Conservation (phyloP, 2,113 vertebrate species). For the Acanthochromis polyacanthus region DNA sequence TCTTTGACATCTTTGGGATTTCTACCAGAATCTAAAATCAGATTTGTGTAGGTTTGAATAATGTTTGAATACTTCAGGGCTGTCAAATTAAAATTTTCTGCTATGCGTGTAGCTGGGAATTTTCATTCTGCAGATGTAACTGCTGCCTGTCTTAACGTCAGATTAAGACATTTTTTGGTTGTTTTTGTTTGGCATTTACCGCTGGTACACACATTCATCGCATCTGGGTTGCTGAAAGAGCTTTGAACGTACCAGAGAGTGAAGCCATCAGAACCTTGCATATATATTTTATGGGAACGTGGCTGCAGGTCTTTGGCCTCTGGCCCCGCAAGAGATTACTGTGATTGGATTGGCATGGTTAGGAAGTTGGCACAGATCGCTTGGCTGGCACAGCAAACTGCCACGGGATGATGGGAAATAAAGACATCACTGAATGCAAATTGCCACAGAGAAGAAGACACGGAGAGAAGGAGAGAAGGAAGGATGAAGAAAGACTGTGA, state of each 20-base stretch:
- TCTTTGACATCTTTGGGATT: neutral
- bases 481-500: neutral
- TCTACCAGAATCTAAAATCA: too few species aligned
- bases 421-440: conserved; percentile 76
- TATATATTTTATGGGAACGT: conserved; percentile 40
- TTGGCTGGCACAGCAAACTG: conserved; percentile 51
- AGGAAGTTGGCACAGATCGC: conserved; percentile 55
- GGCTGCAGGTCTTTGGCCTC: conserved; percentile 60
- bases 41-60: neutral
- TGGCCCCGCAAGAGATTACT: conserved; percentile 65
- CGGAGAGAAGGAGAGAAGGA: neutral
- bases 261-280: conserved; percentile 7
- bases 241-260: neutral
- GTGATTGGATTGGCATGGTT: conserved; percentile 74
- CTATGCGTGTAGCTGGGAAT: too few species aligned
- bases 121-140: neutral
- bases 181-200: neutral
- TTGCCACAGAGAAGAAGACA: conserved; percentile 29
- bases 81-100: too few species aligned
- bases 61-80: neutral
- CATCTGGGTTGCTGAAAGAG: neutral
- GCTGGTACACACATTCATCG: neutral
- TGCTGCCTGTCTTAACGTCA: neutral
- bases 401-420: conserved; percentile 73
- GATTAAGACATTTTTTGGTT: neutral